Conservation (phyloP, 2,888 invertebrate species). For the Melinaea menophilus region DNA sequence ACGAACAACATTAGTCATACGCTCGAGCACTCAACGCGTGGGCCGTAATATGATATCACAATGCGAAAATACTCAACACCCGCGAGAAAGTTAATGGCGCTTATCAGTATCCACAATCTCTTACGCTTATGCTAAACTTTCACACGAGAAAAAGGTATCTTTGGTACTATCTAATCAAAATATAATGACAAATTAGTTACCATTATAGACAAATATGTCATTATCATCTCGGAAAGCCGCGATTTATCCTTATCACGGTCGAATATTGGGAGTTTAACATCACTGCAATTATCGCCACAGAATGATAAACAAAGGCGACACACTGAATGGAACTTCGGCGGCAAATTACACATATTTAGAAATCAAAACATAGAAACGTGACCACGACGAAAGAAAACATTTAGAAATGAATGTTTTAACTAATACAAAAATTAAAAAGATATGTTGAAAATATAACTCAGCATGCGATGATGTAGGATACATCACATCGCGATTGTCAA, state of each 20-base stretch:
- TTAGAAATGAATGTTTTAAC: conserved; percentile 74
- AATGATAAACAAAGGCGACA: conserved; percentile 95
- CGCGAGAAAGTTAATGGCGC: conserved; percentile 80
- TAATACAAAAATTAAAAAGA: conserved; percentile 71
- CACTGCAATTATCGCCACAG: conserved; percentile 83
- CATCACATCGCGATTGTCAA: conserved; percentile 79
- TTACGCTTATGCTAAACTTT: conserved; percentile 75
- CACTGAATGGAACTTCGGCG: conserved; percentile 94
- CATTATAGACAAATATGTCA: conserved; percentile 88
- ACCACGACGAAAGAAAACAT: conserved; percentile 75
- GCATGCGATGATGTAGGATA: conserved; percentile 77
- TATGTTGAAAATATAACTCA: conserved; percentile 75
- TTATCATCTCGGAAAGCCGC: conserved; percentile 84
- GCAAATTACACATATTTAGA: conserved; percentile 93
- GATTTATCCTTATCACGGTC: conserved; percentile 85
- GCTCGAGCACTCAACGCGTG: conserved; percentile 73
- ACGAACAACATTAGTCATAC: conserved; percentile 77
- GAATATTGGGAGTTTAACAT: conserved; percentile 87
- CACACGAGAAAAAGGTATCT: conserved; percentile 72
- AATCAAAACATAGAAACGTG: conserved; percentile 73
- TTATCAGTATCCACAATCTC: conserved; percentile 79
- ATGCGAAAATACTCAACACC: conserved; percentile 79
- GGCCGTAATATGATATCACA: conserved; percentile 80
- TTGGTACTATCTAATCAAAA: conserved; percentile 42
- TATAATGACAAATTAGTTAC: conserved; percentile 74